phyloP scores from a whole-genome alignment of 2,797 vertebrate species.

The Chromobotia macracanthus region DNA sequence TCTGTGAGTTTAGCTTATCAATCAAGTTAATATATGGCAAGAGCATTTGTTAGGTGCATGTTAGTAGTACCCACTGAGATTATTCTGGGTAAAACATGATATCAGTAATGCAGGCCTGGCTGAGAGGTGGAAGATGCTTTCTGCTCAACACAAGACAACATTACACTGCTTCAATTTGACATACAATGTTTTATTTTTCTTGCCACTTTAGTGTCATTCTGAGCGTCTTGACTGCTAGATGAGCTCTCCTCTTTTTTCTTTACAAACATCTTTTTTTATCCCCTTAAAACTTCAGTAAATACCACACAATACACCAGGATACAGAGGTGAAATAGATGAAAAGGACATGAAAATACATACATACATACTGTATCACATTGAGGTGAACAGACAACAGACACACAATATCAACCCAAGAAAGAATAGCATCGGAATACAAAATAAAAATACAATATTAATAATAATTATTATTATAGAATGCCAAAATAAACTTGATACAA shows the following conservation, averaged over 20 bases:
- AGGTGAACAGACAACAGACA: conserved; percentile 72
- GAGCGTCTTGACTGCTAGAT: neutral
- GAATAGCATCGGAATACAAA: conserved; percentile 74
- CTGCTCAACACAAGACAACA: neutral
- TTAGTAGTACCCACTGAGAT: no score
- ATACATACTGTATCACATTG: conserved; percentile 75
- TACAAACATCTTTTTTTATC: conserved; percentile 56
- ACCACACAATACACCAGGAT: conserved; percentile 75
- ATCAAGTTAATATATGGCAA: no score
- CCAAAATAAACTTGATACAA: conserved; percentile 74
- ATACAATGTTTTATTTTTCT: conserved; percentile 54
- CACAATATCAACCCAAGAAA: conserved; percentile 66
- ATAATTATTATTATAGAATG: conserved; percentile 77
- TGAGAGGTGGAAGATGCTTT: neutral
- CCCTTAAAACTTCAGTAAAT: conserved; percentile 71
- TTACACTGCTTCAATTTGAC: conserved; percentile 35
- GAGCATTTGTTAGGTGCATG: no score
- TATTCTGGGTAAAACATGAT: no score
- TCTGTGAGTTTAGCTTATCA: no score
- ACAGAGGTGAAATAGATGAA: conserved; percentile 68
- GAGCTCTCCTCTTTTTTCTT: neutral
- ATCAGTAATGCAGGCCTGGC: no score
- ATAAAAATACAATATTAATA: conserved; percentile 64
- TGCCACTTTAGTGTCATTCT: conserved; percentile 48
- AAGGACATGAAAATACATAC: conserved; percentile 69